Evolutionary conservation across 2,797 vertebrate species (phyloP), one percentile per base, ranked within the genome.

Genomic region (Varecia variegata): DNA sequence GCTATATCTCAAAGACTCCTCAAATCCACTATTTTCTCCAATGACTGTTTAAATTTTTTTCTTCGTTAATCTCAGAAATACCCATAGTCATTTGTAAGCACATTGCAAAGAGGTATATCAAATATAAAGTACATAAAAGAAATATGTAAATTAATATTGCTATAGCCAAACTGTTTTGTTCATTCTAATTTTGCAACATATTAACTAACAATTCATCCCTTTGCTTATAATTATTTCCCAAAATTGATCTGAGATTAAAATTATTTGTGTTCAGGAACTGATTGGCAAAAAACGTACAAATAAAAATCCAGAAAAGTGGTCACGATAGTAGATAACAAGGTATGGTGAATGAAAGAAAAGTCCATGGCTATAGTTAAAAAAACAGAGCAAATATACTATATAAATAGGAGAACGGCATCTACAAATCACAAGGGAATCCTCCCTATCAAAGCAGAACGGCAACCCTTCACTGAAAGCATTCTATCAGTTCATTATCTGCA

Each of bases 11-110:
- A 95, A 81, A 74, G 62, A 17, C 18, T 93, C 35, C 38, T 93
- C 92, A 94, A 87, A 92, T 87, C 70, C 18, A 54, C 67, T 89
- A 82, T 56, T 84, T 96, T 95, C 11, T 45, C 60, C 25, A 89
- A 30, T 74, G 35, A 23, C n/a, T 93, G 0, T 93, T 90, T 77
- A 89, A 95, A 58, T 88, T 38, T 47, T 47, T 84, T 94, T 88
- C 68, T 96, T 91, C 67, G 79, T 83, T 89, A 89, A 87, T 89
- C 58, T 95, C 74, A 96, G 45, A 96, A 94, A 94, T 67, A 45
- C n/a, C 27, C 45, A 38, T 1, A 15, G 58, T 74, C 60, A 77
- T 82, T 87, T 60, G 81, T 82, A 90, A 96, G 80, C 30, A 80
- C 20, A 91, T 0, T 77, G n/a, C n/a, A 96, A 23, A n/a, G 13